phyloP scores from a whole-genome alignment of 2,888 invertebrate genomes.

The Anthrax anthrax region DNA sequence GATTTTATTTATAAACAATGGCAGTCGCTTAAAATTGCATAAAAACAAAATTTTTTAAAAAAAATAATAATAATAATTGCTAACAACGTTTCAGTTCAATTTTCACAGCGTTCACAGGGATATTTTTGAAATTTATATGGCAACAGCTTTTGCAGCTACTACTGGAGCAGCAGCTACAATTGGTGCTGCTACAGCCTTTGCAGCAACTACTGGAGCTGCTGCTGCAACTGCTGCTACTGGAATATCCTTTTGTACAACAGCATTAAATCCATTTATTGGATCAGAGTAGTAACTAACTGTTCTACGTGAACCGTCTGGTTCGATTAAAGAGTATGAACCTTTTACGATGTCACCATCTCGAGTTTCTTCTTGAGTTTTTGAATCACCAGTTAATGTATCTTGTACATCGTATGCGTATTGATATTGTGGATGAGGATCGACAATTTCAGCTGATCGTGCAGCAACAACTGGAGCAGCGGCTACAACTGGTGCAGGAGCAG shows the following conservation, averaged over 20 bases:
- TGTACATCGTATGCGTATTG: constrained; percentile 37
- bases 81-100: constrained; percentile 7
- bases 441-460: constrained; percentile 28
- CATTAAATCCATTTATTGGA: constrained; percentile 37
- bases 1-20: constrained; percentile 24
- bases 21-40: constrained; percentile 24
- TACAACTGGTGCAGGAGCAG: constrained; percentile 10
- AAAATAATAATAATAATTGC: neutral
- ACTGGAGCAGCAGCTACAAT: constrained; percentile 15
- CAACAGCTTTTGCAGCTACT: constrained; percentile 19
- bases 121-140: constrained; percentile 6
- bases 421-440: constrained; percentile 36
- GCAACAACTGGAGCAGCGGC: constrained; percentile 23
- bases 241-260: constrained; percentile 34
- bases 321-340: constrained; percentile 36
- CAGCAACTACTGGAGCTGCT: constrained; percentile 31
- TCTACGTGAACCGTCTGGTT: constrained; percentile 37
- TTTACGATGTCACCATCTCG: constrained; percentile 37
- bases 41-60: neutral
- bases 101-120: constrained; percentile 1
- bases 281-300: constrained; percentile 38
- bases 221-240: constrained; percentile 33
- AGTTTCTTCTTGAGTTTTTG: constrained; percentile 36
- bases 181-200: constrained; percentile 20
- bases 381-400: constrained; percentile 37